Conservation (phyloP, 2,888 invertebrate genomes). For the Saturnia pavonia region DNA sequence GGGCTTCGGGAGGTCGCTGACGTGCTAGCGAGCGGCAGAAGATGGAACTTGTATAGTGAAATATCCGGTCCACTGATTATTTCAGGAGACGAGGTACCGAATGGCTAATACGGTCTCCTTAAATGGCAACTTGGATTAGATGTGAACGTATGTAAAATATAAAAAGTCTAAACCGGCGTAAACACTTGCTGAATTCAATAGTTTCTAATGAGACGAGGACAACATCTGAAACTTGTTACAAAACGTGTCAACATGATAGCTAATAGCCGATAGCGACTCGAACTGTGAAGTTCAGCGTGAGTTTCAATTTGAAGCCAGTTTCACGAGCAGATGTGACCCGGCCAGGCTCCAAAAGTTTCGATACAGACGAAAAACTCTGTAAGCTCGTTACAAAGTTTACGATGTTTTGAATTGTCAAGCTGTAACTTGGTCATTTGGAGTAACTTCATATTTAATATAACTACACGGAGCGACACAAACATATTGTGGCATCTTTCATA, state of each 20-base stretch:
- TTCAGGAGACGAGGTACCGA: no score
- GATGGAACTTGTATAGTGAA: no score
- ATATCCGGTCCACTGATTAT: no score
- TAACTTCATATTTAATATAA: not conserved
- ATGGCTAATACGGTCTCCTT: no score
- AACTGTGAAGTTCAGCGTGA: not conserved
- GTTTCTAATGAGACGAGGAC: not conserved
- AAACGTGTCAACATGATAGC: constrained; percentile 17
- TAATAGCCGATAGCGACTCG: constrained; percentile 16
- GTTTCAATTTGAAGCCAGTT: constrained; percentile 8
- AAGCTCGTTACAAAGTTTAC: constrained; percentile 7
- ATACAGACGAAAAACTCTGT: constrained; percentile 11
- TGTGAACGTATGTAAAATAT: no score
- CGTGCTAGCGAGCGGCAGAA: no score
- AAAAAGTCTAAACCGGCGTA: no score
- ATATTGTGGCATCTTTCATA: not conserved
- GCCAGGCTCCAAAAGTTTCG: not conserved
- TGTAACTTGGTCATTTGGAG: not conserved
- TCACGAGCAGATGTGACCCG: constrained; percentile 12
- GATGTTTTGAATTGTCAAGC: constrained; percentile 6
- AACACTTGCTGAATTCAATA: no score
- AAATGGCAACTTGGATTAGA: no score
- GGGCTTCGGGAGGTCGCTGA: no score
- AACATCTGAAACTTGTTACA: constrained; percentile 3
- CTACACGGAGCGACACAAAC: no score